Conservation (phyloP, 2,113 vertebrate species). For the Laticauda laticaudata region DNA sequence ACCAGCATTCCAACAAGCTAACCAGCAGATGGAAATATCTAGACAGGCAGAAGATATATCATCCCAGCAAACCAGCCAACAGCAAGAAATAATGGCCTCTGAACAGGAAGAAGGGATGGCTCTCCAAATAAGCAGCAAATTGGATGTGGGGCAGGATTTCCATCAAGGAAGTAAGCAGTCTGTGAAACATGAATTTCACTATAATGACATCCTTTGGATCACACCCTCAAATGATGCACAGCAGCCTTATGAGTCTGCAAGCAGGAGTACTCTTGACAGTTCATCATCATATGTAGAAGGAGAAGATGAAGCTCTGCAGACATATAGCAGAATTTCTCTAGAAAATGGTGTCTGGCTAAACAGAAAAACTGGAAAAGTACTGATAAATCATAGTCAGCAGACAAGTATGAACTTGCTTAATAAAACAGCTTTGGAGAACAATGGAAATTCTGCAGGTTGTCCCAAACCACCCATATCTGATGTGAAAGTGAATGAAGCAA, state of each 20-base stretch:
- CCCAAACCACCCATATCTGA: not conserved
- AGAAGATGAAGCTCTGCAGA: constrained; percentile 18
- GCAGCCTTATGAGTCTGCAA: not conserved
- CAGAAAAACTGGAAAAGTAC: constrained; percentile 21
- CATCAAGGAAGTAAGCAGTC: not conserved
- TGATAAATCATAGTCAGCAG: constrained; percentile 9
- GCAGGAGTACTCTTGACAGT: not conserved
- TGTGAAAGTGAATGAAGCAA: not conserved
- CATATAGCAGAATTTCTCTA: constrained; percentile 19
- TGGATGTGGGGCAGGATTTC: not conserved
- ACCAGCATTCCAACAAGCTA: not conserved
- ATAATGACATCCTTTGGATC: not conserved
- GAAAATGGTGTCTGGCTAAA: constrained; percentile 25
- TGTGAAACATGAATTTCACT: not conserved
- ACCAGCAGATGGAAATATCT: not conserved
- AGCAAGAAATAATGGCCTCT: not conserved
- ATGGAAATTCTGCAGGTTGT: no score
- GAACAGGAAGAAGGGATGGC: not conserved
- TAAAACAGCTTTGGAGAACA: not conserved
- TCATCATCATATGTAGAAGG: not conserved
- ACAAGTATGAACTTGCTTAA: not conserved
- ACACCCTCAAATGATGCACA: not conserved
- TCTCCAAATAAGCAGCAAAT: not conserved
- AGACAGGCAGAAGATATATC: not conserved
- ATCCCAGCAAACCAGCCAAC: not conserved